phyloP scores from a whole-genome alignment of 2,113 vertebrate species.

The Merops nubicus region DNA sequence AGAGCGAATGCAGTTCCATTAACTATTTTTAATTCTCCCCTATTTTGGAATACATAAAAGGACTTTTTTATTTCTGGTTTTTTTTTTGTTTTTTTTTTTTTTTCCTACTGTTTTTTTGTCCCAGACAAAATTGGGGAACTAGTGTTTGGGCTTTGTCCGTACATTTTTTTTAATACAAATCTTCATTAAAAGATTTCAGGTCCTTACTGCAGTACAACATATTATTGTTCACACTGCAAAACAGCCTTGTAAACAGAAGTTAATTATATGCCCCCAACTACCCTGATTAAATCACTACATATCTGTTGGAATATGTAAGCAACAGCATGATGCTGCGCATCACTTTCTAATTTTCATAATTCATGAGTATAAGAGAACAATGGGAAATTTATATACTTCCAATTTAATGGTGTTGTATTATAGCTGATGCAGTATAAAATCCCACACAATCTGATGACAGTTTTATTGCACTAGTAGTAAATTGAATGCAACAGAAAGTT shows the following conservation, averaged over 20 bases:
- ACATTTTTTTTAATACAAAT: background rate
- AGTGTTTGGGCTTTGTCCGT: background rate
- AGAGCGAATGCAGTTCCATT: background rate
- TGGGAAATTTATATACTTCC: background rate
- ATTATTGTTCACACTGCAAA: background rate
- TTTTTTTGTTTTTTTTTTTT: background rate
- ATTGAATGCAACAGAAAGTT: background rate
- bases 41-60: background rate
- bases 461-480: slow-evolving; percentile 1
- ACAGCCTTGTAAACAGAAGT: background rate
- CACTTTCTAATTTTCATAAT: background rate
- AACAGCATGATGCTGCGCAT: background rate
- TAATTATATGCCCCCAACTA: background rate
- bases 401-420: background rate
- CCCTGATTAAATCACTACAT: background rate
- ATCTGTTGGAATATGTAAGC: background rate
- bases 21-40: background rate
- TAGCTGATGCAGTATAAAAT: background rate
- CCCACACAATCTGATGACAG: background rate
- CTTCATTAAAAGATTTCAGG: background rate
- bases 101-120: background rate
- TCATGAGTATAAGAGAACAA: background rate
- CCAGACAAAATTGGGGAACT: background rate
- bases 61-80: background rate
- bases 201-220: background rate